phyloP scores from a whole-genome alignment of 2,888 invertebrate genomes.

The Baronia brevicornis region DNA sequence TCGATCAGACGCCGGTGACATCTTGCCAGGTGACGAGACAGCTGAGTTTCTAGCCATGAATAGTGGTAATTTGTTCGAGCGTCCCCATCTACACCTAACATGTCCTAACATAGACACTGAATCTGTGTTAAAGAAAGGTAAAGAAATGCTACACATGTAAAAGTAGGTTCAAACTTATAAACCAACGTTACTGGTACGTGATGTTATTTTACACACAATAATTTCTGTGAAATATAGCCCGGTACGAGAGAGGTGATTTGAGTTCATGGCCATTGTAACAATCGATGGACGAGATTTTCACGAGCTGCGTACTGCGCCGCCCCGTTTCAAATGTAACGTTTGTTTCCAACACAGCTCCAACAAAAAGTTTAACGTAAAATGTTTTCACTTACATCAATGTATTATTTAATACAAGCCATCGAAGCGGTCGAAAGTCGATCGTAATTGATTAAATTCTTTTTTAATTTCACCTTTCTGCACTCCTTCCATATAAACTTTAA shows the following conservation, averaged over 20 bases:
- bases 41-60: slow-evolving; percentile 55
- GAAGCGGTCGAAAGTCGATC: too few species aligned
- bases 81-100: slow-evolving; percentile 21
- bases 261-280: slow-evolving; percentile 64
- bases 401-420: too few species aligned
- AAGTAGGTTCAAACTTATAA: slow-evolving; percentile 6
- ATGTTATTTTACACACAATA: slow-evolving; percentile 32
- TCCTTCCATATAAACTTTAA: too few species aligned
- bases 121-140: slow-evolving; percentile 8
- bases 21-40: slow-evolving; percentile 25
- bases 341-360: too few species aligned
- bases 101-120: too few species aligned
- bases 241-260: slow-evolving; percentile 35
- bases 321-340: too few species aligned
- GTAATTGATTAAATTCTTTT: too few species aligned
- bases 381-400: too few species aligned
- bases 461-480: too few species aligned
- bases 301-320: slow-evolving; percentile 26
- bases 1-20: slow-evolving; percentile 37
- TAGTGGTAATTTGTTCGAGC: slow-evolving; percentile 36
- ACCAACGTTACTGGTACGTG: slow-evolving; percentile 22
- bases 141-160: slow-evolving; percentile 13
- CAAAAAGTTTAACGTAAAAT: slow-evolving; percentile 20
- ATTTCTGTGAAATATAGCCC: slow-evolving; percentile 36
- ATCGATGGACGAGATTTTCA: slow-evolving; percentile 55